These are phyloP conservation scores for Caenorhabditis virilis DNA, from an alignment of 2,888 invertebrate species.

Conservation along the genomic window DNA sequence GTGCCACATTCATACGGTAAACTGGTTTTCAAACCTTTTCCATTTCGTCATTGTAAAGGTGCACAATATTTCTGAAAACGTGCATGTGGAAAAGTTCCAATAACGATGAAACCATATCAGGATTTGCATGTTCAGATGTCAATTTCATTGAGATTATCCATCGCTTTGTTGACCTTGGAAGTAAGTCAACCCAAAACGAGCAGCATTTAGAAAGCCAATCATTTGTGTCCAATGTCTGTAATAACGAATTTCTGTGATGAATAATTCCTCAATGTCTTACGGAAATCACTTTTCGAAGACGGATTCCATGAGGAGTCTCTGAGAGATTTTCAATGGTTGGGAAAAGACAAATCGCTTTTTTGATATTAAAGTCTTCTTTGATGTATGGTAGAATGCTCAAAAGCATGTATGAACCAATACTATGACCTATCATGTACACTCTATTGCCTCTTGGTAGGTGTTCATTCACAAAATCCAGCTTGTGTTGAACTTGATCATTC, in stretches of 20 bases:
- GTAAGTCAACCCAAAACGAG: constrained; percentile 49
- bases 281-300: constrained; percentile 46
- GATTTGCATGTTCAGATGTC: constrained; percentile 23
- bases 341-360: constrained; percentile 56
- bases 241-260: background rate
- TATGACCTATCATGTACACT: constrained; percentile 62
- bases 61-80: constrained; percentile 56
- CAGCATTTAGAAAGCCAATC: constrained; percentile 53
- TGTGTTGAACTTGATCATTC: constrained; percentile 60
- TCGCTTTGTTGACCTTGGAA: constrained; percentile 43
- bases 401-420: constrained; percentile 60
- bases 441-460: constrained; percentile 50
- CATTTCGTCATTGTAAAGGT: constrained; percentile 53
- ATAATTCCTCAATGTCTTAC: constrained; percentile 24
- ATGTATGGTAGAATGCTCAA: constrained; percentile 55
- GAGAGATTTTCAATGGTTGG: constrained; percentile 63
- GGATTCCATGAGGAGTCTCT: constrained; percentile 54
- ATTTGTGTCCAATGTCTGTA: constrained; percentile 50
- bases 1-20: too few relatives aligned
- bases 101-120: constrained; percentile 39
- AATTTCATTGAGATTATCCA: constrained; percentile 33
- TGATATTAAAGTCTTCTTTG: constrained; percentile 51
- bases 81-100: constrained; percentile 50
- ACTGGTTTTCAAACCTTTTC: constrained; percentile 48
- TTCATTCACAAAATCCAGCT: constrained; percentile 57